These are phyloP conservation scores for Ophion obscuratus DNA, from an alignment of 2,888 invertebrate genomes.

Conservation along the genomic window DNA sequence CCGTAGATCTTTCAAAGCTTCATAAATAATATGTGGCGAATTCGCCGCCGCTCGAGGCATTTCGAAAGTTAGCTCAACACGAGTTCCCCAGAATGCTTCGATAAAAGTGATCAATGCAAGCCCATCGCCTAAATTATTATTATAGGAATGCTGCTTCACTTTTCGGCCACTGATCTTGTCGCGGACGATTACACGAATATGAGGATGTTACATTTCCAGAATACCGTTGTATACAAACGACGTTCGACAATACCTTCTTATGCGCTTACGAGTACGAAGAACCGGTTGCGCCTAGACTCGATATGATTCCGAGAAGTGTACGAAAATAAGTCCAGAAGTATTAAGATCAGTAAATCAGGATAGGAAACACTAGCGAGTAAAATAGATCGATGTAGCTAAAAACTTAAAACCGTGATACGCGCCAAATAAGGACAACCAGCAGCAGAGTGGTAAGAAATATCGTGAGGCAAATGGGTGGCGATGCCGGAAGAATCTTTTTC, in stretches of 20 bases:
- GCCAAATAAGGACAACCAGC: neutral
- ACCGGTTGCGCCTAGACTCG: neutral
- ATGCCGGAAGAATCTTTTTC: neutral
- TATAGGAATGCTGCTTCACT: neutral
- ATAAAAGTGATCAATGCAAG: neutral
- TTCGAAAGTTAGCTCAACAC: constrained; percentile 14
- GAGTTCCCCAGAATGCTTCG: neutral
- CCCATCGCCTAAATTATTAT: neutral
- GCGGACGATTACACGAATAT: constrained; percentile 6
- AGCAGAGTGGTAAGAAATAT: neutral
- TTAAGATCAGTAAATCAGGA: neutral
- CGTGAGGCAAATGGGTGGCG: neutral
- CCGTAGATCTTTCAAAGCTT: constrained; percentile 39
- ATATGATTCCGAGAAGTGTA: neutral
- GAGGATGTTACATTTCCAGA: neutral
- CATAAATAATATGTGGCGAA: constrained; percentile 44
- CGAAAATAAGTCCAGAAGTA: constrained; percentile 2
- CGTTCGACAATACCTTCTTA: constrained; percentile 6
- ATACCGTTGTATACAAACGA: neutral
- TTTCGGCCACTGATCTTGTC: neutral
- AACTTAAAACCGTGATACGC: neutral
- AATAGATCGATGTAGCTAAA: neutral
- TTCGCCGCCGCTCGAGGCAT: constrained; percentile 56
- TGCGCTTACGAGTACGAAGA: neutral
- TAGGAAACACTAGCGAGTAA: neutral